Evolutionary conservation across 2,113 vertebrate genomes (phyloP).

Genomic region (Poeciliopsis occidentalis): DNA sequence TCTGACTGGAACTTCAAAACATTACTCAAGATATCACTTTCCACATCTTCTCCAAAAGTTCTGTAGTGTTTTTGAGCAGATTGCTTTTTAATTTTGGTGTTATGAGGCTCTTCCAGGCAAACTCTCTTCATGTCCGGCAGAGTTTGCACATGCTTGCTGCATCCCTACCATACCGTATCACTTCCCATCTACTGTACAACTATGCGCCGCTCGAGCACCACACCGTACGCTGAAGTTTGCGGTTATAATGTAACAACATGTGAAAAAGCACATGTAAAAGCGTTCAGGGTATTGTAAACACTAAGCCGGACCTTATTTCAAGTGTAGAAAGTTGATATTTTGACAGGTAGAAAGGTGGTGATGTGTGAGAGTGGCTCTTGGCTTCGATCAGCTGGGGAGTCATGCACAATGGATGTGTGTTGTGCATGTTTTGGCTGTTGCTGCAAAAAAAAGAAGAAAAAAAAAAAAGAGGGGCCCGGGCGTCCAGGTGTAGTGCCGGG

Average conservation of each 20-base stretch:
- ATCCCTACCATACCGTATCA: too few relatives aligned
- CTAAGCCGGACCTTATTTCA: constrained; percentile 29
- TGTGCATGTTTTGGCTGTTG: constrained; percentile 37
- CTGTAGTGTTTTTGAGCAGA: too few relatives aligned
- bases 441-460: neutral
- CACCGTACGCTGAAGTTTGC: neutral
- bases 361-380: constrained; percentile 52
- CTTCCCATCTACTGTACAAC: too few relatives aligned
- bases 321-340: constrained; percentile 41
- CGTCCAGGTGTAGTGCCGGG: constrained; percentile 71
- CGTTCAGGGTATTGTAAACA: constrained; percentile 19
- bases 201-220: too few relatives aligned
- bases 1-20: too few relatives aligned
- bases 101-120: too few relatives aligned
- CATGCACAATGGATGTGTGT: constrained; percentile 27
- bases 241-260: neutral
- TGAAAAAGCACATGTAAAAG: constrained; percentile 17
- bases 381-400: constrained; percentile 26
- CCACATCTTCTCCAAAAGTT: too few relatives aligned
- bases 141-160: too few relatives aligned
- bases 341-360: constrained; percentile 46
- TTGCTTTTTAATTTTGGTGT: too few relatives aligned
- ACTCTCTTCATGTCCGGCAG: too few relatives aligned
- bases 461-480: neutral
- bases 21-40: too few relatives aligned